Conservation (phyloP, 35 echinoderm and acorn worm genomes). For the Ophioderma brevispina region DNA sequence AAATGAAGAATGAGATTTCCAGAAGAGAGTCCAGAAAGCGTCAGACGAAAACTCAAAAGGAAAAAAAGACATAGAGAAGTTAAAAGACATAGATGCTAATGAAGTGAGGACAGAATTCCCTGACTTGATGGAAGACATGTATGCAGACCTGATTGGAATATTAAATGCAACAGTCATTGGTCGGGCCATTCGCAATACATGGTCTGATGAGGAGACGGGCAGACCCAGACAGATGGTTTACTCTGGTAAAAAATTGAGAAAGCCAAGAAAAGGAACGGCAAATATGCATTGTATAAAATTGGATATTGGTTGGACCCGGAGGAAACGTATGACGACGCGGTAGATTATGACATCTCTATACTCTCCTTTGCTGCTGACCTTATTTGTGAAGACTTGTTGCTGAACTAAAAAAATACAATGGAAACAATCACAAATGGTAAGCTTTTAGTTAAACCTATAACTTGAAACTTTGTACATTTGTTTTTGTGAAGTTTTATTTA, state of each 20-base stretch:
- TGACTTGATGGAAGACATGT: background rate
- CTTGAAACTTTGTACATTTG: too few relatives aligned
- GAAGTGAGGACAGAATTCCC: background rate
- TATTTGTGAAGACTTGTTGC: background rate
- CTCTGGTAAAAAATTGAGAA: constrained; percentile 24
- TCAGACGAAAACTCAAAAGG: constrained; percentile 12
- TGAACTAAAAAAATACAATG: too few relatives aligned
- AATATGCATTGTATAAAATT: constrained; percentile 12
- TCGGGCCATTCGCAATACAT: background rate
- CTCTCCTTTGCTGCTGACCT: background rate
- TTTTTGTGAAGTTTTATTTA: too few relatives aligned
- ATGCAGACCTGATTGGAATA: background rate
- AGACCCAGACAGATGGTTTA: background rate
- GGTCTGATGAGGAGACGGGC: constrained; percentile 14
- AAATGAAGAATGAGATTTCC: background rate
- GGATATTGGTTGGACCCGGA: constrained; percentile 20
- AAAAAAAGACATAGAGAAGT: background rate
- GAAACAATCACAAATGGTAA: too few relatives aligned
- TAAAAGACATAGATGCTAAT: background rate
- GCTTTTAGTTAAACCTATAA: too few relatives aligned
- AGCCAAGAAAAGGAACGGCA: constrained; percentile 9
- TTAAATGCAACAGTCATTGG: background rate
- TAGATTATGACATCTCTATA: background rate
- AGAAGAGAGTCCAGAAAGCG: background rate
- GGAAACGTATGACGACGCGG: constrained; percentile 19